Evolutionary conservation across 2,113 vertebrate genomes (phyloP).

Genomic region (Dendrocopos noguchii): DNA sequence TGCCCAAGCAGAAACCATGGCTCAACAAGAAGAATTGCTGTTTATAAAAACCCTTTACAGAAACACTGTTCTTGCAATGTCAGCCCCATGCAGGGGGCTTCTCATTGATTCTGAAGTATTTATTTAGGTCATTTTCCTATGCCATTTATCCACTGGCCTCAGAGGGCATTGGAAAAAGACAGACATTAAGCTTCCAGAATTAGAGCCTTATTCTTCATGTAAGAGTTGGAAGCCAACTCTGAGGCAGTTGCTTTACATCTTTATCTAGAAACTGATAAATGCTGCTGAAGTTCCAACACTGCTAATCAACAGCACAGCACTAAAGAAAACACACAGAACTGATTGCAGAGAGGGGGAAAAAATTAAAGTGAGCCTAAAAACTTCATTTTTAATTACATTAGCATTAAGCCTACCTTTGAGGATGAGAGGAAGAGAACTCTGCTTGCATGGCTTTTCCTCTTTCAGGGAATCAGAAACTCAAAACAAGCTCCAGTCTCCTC

Average conservation of each 20-base stretch:
- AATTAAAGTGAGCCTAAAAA: background rate
- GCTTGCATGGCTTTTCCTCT: background rate
- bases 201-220: background rate
- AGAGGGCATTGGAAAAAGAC: background rate
- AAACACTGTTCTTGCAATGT: background rate
- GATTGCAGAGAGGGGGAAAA: background rate
- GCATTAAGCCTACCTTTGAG: background rate
- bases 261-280: background rate
- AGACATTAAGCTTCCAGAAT: background rate
- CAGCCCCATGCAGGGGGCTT: background rate
- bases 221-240: background rate
- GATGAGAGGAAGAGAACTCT: background rate
- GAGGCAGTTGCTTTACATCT: background rate
- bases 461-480: background rate
- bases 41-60: background rate
- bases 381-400: background rate
- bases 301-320: background rate
- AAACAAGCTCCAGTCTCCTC: background rate
- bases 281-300: background rate
- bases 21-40: conserved; percentile 26
- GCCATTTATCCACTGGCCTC: background rate
- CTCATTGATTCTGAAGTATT: conserved; percentile 31
- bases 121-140: conserved; percentile 1
- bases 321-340: background rate
- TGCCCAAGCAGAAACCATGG: background rate